Evolutionary conservation across 2,113 vertebrate species (phyloP).

Genomic region (Malurus alboscapulatus): DNA sequence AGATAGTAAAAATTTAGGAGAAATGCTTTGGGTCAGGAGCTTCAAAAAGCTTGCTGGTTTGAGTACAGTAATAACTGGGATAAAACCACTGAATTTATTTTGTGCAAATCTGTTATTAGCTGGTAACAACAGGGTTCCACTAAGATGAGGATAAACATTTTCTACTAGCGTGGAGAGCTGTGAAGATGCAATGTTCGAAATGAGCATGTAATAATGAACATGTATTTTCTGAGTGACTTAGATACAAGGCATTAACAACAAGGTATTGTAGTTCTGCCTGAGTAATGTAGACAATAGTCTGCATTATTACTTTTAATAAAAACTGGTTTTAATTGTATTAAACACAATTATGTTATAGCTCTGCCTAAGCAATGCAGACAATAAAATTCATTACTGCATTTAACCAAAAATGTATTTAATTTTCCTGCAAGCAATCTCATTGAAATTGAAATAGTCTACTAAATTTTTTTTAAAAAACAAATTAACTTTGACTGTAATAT

Average conservation of each 20-base stretch:
- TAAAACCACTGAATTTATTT: not conserved
- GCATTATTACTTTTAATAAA: constrained; percentile 59
- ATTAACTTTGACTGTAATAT: constrained; percentile 44
- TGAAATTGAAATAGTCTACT: constrained; percentile 58
- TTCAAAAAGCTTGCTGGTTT: not conserved
- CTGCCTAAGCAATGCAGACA: constrained; percentile 59
- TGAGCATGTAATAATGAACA: not conserved
- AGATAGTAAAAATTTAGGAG: not conserved
- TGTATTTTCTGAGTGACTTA: constrained; percentile 24
- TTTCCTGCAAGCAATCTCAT: constrained; percentile 65
- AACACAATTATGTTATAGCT: constrained; percentile 61
- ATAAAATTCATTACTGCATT: constrained; percentile 67
- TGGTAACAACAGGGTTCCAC: not conserved
- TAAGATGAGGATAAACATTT: not conserved
- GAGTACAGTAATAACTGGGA: not conserved
- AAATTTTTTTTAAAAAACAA: constrained; percentile 59
- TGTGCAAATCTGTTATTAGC: not conserved
- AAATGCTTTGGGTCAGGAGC: not conserved
- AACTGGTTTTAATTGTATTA: constrained; percentile 66
- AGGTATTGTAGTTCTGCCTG: constrained; percentile 7
- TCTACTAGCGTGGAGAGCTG: not conserved
- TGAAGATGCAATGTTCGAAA: not conserved
- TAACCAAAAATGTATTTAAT: constrained; percentile 74
- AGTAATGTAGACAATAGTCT: constrained; percentile 47
- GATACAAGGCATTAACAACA: not conserved